A percentile compares a stretch with the other conserved stretches of the same genome.
Evolutionary conservation across 2,888 invertebrate species (phyloP).

Genomic region (Scaptomyza caliginosa): DNA sequence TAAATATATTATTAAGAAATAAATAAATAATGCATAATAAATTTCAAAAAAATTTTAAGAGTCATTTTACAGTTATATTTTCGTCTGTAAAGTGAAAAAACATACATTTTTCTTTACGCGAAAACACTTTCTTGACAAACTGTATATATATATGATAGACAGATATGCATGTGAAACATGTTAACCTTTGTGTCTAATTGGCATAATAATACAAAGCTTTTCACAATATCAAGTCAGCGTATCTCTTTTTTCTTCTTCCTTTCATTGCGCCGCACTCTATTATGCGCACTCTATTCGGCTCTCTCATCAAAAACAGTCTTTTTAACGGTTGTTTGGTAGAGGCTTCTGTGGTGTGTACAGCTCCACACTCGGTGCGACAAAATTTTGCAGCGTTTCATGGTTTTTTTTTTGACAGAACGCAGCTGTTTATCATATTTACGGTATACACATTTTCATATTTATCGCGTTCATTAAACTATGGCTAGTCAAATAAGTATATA

Average conservation of each 20-base stretch:
- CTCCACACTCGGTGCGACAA: constrained; percentile 18
- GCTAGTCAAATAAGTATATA: constrained; percentile 21
- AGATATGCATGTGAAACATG: constrained; percentile 31
- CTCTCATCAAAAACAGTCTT: not conserved
- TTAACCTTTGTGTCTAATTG: constrained; percentile 57
- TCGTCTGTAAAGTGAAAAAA: too few species aligned
- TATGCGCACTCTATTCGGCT: not conserved
- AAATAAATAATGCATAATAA: too few species aligned
- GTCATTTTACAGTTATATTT: too few species aligned
- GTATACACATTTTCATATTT: constrained; percentile 5
- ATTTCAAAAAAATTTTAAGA: too few species aligned
- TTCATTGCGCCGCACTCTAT: constrained; percentile 8
- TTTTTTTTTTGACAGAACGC: not conserved
- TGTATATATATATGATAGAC: constrained; percentile 1
- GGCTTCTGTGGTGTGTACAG: constrained; percentile 37
- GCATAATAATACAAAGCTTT: constrained; percentile 22
- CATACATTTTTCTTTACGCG: too few species aligned
- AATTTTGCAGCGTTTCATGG: constrained; percentile 3
- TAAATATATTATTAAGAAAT: too few species aligned
- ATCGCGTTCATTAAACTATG: constrained; percentile 58
- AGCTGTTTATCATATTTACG: constrained; percentile 28
- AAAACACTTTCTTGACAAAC: too few species aligned
- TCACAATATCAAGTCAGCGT: constrained; percentile 5
- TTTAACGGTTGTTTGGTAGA: constrained; percentile 14
- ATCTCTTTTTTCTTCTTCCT: not conserved